Base-by-base conservation (phyloP, 2,797 vertebrate genomes). In the Urophycis tenuis region DNA sequence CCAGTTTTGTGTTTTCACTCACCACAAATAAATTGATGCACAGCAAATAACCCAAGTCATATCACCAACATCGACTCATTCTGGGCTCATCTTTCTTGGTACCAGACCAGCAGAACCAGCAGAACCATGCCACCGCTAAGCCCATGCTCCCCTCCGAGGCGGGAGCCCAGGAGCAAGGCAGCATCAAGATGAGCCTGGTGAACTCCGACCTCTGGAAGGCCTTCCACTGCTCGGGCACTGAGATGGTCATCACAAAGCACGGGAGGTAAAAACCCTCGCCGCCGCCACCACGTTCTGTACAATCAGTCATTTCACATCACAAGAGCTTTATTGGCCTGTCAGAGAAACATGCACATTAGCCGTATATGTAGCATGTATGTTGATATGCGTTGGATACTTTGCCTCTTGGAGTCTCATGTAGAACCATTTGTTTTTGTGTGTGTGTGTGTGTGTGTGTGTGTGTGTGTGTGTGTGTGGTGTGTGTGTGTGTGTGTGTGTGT, bases 161-260 rank as follows among this genome's bases (percentile, higher is more conserved):
- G n/a, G 86, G 88, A n/a, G 72, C 85, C 5, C 87, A 87, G 81
- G 85, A 87, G 78, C 90, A 89, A 75, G 81, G 85, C 79, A 79
- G 75, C 81, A 74, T 88, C 79, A 87, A 75, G 71, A 87, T 92
- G 84, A 92, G 88, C 12, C 90, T 95, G 2, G 92, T 95, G 81
- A 94, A 95, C 67, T 74, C 89, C 53, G 88, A 87, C 25, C 93
- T 96, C 75, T 95, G 94, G 94, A 92, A 90, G 82, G 92, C 92
- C 75, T 95, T 95, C 64, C 88, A 94, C 78, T 85, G 84, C 76
- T 87, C 90, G 2, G 94, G 93, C 30, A 95, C 93, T 0, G 94
- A 95, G 86, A 95, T 94, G 93, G 93, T 96, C 41, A 95, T 96
- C 84, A 94, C 94, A 76, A 95, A 95, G 72, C 92, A 94, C 0